Evolutionary conservation across 2,888 invertebrate genomes (phyloP).

Genomic region (Timandra comae): DNA sequence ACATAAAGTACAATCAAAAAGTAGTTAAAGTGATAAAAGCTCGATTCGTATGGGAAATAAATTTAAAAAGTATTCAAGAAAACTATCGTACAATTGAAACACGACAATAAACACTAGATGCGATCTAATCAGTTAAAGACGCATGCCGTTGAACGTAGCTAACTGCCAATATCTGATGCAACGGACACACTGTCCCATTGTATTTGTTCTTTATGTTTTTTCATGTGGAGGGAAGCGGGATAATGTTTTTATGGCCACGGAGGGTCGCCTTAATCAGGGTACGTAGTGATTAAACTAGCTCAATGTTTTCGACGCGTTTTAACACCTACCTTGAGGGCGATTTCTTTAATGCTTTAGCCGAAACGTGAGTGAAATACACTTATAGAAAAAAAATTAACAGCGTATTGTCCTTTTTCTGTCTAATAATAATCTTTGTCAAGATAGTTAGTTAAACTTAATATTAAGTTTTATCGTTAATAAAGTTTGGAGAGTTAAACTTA

Average conservation of each 20-base stretch:
- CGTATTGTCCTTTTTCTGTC: no score
- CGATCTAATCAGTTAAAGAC: conserved; percentile 60
- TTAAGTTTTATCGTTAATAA: no score
- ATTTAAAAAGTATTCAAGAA: conserved; percentile 1
- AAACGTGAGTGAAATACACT: conserved; percentile 2
- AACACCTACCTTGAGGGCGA: conserved; percentile 25
- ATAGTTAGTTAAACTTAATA: no score
- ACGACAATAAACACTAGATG: conserved; percentile 15
- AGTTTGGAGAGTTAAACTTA: no score
- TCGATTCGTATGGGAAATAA: conserved; percentile 5
- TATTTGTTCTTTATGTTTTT: conserved; percentile 74
- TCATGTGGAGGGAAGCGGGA: conserved; percentile 68
- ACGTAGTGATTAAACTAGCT: conserved; percentile 67
- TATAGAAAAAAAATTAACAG: no score
- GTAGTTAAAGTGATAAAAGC: conserved; percentile 5
- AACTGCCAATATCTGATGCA: conserved; percentile 72
- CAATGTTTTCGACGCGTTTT: conserved; percentile 41
- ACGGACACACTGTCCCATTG: conserved; percentile 58
- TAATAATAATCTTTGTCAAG: no score
- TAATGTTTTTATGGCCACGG: conserved; percentile 73
- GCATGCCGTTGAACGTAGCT: conserved; percentile 59
- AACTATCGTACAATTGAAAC: conserved; percentile 14
- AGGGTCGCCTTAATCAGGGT: conserved; percentile 71
- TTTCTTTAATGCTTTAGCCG: conserved; percentile 16
- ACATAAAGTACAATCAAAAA: conserved; percentile 8